phyloP scores from a whole-genome alignment of 2,888 invertebrate genomes.

The Drosophila nr. perissopoda region DNA sequence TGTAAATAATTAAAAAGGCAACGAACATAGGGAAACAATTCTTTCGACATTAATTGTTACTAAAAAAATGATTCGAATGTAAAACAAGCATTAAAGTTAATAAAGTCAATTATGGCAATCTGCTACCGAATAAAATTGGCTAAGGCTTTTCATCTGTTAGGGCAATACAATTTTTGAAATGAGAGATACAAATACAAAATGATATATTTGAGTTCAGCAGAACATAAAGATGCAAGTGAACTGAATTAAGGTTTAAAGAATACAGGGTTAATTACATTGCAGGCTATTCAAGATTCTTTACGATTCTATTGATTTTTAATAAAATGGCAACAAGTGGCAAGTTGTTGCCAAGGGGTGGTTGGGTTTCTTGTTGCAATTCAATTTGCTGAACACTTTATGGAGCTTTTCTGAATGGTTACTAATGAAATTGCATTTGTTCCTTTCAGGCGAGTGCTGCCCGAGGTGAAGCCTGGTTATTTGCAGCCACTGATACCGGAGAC shows the following conservation, averaged over 20 bases:
- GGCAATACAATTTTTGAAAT: not conserved
- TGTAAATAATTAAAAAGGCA: not conserved
- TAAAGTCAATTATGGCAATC: too few species aligned
- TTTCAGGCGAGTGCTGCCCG: slow-evolving; percentile 93
- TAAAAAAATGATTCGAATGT: not conserved
- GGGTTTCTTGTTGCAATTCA: slow-evolving; percentile 33
- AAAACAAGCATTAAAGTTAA: not conserved
- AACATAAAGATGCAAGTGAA: not conserved
- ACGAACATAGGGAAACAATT: not conserved
- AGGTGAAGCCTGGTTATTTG: slow-evolving; percentile 97
- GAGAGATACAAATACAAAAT: not conserved
- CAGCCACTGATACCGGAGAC: slow-evolving; percentile 92
- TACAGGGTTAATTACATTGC: not conserved
- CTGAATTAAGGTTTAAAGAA: not conserved
- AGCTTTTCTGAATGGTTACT: slow-evolving; percentile 34
- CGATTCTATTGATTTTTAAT: slow-evolving; percentile 28
- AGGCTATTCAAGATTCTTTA: not conserved
- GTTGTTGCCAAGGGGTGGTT: not conserved
- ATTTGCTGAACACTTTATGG: slow-evolving; percentile 44
- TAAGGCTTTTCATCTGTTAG: not conserved
- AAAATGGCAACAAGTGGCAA: slow-evolving; percentile 40
- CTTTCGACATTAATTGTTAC: not conserved
- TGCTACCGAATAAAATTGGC: too few species aligned
- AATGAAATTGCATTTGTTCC: slow-evolving; percentile 44
- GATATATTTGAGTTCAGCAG: too few species aligned